Percentiles rank a stretch among this genome's conserved stretches.
These are phyloP conservation scores for Dugesia japonica DNA, from an alignment of 2,888 invertebrate species.

Conservation along the genomic window DNA sequence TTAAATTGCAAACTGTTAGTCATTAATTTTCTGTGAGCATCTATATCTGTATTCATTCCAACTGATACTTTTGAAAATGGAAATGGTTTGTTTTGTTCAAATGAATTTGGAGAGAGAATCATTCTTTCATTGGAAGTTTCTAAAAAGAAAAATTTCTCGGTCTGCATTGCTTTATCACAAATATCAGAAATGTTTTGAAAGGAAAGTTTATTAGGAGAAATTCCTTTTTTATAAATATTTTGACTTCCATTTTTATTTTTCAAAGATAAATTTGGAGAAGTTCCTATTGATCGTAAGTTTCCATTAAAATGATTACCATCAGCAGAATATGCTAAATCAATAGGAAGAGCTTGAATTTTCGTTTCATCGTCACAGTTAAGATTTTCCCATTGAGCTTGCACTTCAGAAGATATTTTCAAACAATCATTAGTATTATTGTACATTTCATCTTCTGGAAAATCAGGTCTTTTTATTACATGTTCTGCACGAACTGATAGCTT, in stretches of 20 bases:
- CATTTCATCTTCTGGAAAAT: not conserved
- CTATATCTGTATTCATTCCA: not conserved
- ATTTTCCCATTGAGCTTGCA: conserved; percentile 13
- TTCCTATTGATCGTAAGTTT: not conserved
- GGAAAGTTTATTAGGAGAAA: not conserved
- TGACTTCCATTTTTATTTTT: too few species aligned
- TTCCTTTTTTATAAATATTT: not conserved
- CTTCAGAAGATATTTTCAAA: not conserved
- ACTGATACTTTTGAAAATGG: not conserved
- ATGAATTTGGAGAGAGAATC: not conserved
- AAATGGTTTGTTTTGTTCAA: not conserved
- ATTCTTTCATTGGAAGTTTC: not conserved
- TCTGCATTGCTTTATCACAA: not conserved
- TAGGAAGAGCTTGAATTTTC: not conserved
- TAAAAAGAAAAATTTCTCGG: not conserved
- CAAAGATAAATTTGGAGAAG: not conserved
- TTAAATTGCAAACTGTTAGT: not conserved
- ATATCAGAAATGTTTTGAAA: not conserved
- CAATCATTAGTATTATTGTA: not conserved
- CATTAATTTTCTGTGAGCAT: not conserved
- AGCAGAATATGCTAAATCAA: not conserved
- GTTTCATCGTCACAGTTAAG: not conserved
- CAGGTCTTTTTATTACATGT: conserved; percentile 6
- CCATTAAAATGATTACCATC: not conserved
- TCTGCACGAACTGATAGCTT: not conserved